These are phyloP conservation scores for Iphiclides podalirius DNA, from an alignment of 2,888 invertebrate genomes.

Conservation along the genomic window DNA sequence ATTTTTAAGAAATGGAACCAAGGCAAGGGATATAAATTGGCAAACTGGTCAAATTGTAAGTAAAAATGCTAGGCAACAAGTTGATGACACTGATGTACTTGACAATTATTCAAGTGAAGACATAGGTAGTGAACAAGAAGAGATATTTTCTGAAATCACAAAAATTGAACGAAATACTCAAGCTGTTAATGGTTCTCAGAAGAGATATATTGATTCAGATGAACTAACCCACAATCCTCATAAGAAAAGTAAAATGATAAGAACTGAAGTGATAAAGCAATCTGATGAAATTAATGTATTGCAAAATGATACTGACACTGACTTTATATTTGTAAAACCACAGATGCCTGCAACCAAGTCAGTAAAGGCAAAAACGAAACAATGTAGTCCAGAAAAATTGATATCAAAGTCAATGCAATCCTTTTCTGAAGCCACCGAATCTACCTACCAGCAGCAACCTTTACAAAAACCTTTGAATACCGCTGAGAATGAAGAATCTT, in stretches of 20 bases:
- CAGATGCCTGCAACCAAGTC: conserved; percentile 32
- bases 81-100: conserved; percentile 3
- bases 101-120: conserved; percentile 23
- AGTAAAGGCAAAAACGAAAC: conserved; percentile 8
- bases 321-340: conserved; percentile 24
- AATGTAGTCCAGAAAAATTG: conserved; percentile 25
- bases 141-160: conserved; percentile 43
- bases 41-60: neutral
- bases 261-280: neutral
- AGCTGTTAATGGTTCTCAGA: conserved; percentile 4
- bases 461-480: too few species aligned
- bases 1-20: too few species aligned
- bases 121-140: conserved; percentile 42
- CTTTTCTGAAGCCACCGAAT: conserved; percentile 20
- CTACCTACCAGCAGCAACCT: neutral
- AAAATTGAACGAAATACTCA: neutral
- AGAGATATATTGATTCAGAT: conserved; percentile 22
- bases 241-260: conserved; percentile 7
- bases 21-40: too few species aligned
- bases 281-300: neutral
- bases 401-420: conserved; percentile 30
- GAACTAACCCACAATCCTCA: conserved; percentile 6
- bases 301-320: conserved; percentile 6
- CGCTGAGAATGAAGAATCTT: neutral
- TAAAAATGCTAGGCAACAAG: neutral